Percentiles rank a stretch among this genome's conserved stretches.
phyloP scores from a whole-genome alignment of 2,113 vertebrate species.

The Cryptoleucopteryx plumbea region DNA sequence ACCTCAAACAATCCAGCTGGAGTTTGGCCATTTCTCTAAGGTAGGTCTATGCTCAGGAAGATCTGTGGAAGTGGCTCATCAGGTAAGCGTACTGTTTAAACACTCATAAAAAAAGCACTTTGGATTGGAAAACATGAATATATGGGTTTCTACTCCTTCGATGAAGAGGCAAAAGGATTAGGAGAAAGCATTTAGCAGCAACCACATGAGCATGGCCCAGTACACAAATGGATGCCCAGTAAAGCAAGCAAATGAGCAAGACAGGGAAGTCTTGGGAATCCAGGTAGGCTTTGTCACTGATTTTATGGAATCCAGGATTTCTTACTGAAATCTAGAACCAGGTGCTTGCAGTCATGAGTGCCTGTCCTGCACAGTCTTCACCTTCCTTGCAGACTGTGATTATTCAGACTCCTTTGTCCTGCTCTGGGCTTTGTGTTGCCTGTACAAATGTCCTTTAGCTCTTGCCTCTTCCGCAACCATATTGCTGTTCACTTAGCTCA shows the following conservation, averaged over 20 bases:
- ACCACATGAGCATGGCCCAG: not conserved
- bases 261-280: not conserved
- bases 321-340: not conserved
- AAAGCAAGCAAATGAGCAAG: not conserved
- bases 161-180: not conserved
- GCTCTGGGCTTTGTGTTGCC: not conserved
- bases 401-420: not conserved
- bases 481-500: not conserved
- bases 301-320: not conserved
- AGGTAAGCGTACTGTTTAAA: not conserved
- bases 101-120: not conserved
- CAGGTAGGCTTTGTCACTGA: not conserved
- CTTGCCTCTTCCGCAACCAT: not conserved
- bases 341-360: not conserved
- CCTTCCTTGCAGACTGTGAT: not conserved
- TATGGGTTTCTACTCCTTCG: not conserved
- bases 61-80: not conserved
- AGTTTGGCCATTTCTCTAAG: not conserved
- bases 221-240: not conserved
- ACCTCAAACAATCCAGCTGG: not conserved
- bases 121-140: not conserved
- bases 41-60: not conserved
- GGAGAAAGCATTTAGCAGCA: not conserved
- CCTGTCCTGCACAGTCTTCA: not conserved
- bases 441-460: not conserved